Evolutionary conservation across 2,888 invertebrate genomes (phyloP), one percentile per base, ranked within the genome.

Genomic region (Drosophila mayaguana): DNA sequence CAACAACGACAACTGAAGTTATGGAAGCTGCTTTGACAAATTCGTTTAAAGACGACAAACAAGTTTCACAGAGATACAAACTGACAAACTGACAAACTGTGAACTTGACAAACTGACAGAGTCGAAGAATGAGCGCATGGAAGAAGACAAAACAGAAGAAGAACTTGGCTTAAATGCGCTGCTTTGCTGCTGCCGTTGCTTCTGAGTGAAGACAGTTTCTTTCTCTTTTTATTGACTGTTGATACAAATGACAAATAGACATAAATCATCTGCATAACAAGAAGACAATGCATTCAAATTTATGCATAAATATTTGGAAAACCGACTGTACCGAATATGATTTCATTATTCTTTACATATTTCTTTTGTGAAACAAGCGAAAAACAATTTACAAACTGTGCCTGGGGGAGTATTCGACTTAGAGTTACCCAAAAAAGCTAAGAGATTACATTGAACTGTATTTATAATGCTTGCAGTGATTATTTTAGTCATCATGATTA

Each of bases 21-120:
- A 70, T 88, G 75, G 81, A 76, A 85, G 86, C 81, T 67, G 88
- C 72, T 83, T 85, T 88, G 88, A 86, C 88, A 84, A 84, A 88
- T 88, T 83, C 79, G 71, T 70, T 83, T 72, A 87, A 72, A 75
- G 75, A 63, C 72, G 66, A 63, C 82, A 84, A 88, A 84, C 84
- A 85, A 85, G 86, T 88, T 83, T 82, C 32, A 18, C 68, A 71
- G 66, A 76, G 75, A 48, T 42, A 55, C 32, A 46, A 46, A 50
- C n/a, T 43, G 64, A 55, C 32, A 46, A 46, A 50, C n/a, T 43
- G 64, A 51, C 38, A 69, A 53, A 69, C 38, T 71, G 56, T 20
- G 38, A 43, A 46, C 22, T 32, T 45, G 59, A 38, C 22, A 36
- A 42, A 53, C n/a, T 34, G 60, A 45, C 25, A 46, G 46, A 51